These are phyloP conservation scores for Cyphomyrus discorhynchus DNA, from an alignment of 2,113 vertebrate genomes.

Conservation along the genomic window DNA sequence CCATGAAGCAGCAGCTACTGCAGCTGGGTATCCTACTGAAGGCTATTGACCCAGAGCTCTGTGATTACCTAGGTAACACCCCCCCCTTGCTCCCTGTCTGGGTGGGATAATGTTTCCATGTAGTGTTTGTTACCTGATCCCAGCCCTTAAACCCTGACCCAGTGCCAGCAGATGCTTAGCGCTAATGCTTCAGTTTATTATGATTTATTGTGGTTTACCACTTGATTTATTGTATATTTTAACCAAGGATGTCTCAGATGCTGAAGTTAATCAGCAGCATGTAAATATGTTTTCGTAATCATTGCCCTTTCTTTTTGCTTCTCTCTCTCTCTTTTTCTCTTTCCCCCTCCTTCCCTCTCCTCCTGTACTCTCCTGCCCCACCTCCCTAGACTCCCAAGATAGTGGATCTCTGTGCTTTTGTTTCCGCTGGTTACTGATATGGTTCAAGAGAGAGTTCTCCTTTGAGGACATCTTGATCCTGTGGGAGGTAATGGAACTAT, in stretches of 20 bases:
- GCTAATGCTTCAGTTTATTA: not conserved
- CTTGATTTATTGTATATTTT: not conserved
- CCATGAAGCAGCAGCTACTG: constrained; percentile 83
- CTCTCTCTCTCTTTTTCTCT: not conserved
- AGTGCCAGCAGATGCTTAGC: not conserved
- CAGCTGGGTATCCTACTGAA: constrained; percentile 74
- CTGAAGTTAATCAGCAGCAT: not conserved
- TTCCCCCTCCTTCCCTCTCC: not conserved
- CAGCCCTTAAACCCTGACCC: not conserved
- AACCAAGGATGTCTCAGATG: not conserved
- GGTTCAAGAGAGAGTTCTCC: constrained; percentile 87
- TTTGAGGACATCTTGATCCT: constrained; percentile 77
- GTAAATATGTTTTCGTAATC: not conserved
- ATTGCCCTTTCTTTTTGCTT: not conserved
- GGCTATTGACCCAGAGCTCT: constrained; percentile 76
- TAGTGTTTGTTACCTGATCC: not conserved
- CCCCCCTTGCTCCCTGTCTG: not conserved
- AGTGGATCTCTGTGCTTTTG: constrained; percentile 69
- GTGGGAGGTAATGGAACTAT: constrained; percentile 71
- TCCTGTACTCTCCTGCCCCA: not conserved
- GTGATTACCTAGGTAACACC: constrained; percentile 74
- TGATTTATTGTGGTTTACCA: not conserved
- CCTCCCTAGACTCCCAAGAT: constrained; percentile 62
- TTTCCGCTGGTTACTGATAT: constrained; percentile 88
- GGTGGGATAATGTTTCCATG: not conserved